A percentile compares a stretch with the other conserved stretches of the same genome.
Evolutionary conservation across 2,797 vertebrate species (phyloP).

Genomic region (Octomys mimax): DNA sequence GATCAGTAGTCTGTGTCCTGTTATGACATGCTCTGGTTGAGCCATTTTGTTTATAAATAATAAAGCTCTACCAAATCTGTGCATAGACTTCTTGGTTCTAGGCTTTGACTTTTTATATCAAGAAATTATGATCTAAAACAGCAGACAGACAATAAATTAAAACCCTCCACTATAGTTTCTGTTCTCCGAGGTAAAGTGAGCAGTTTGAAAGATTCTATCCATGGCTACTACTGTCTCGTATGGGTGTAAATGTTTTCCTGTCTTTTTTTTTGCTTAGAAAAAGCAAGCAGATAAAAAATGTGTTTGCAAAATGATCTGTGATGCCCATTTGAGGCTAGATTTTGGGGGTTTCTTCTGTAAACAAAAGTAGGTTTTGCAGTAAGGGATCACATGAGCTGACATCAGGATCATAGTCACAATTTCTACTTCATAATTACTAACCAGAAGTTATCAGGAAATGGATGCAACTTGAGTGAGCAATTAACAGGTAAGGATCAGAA

Average conservation of each 20-base stretch:
- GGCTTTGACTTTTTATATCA: slow-evolving; percentile 66
- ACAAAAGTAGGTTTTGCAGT: background rate
- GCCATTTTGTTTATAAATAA: slow-evolving; percentile 68
- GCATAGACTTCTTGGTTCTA: slow-evolving; percentile 77
- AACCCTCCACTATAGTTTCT: slow-evolving; percentile 69
- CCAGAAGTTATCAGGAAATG: slow-evolving; percentile 65
- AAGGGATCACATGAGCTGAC: slow-evolving; percentile 60
- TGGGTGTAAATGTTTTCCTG: slow-evolving; percentile 40
- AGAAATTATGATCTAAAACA: slow-evolving; percentile 71
- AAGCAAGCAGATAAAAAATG: slow-evolving; percentile 64
- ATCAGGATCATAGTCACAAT: slow-evolving; percentile 78
- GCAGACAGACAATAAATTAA: slow-evolving; percentile 61
- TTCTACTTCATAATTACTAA: slow-evolving; percentile 77
- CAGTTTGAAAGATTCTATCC: slow-evolving; percentile 63
- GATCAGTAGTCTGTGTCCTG: slow-evolving; percentile 66
- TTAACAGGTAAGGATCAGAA: slow-evolving; percentile 63
- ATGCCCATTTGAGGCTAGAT: slow-evolving; percentile 58
- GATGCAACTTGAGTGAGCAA: slow-evolving; percentile 35
- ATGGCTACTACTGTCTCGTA: slow-evolving; percentile 36
- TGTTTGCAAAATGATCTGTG: slow-evolving; percentile 66
- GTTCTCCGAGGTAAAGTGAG: slow-evolving; percentile 64
- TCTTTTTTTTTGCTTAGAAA: slow-evolving; percentile 63
- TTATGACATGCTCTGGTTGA: slow-evolving; percentile 71
- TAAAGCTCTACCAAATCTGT: slow-evolving; percentile 68
- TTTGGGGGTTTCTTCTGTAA: background rate